Conservation (phyloP, 2,113 vertebrate species). For the Canis aureus region DNA sequence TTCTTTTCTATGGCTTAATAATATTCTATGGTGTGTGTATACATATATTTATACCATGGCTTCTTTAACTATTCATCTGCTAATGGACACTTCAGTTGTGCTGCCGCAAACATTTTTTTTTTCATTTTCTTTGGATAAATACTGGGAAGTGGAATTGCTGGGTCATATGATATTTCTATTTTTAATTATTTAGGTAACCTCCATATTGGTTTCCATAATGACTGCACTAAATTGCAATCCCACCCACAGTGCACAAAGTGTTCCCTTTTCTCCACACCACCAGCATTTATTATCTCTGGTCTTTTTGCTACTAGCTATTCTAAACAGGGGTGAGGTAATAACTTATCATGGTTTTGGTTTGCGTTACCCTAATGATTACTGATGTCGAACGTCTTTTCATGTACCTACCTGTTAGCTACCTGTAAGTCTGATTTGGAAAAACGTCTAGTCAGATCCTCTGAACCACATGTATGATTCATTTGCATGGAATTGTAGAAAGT, state of each 20-base stretch:
- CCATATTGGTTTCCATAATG: neutral
- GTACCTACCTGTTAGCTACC: neutral
- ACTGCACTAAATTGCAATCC: neutral
- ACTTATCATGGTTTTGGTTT: neutral
- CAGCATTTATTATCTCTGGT: neutral
- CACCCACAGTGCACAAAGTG: neutral
- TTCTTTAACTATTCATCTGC: neutral
- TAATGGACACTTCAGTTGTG: neutral
- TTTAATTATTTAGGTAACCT: neutral
- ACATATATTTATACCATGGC: neutral
- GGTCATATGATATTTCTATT: neutral
- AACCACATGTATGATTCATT: neutral
- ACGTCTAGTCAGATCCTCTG: neutral
- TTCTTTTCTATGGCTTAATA: neutral
- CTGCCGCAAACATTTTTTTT: neutral
- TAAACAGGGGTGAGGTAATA: neutral
- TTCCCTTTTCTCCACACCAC: neutral
- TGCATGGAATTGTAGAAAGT: neutral
- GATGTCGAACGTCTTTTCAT: neutral
- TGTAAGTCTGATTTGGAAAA: neutral
- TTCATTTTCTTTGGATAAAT: neutral
- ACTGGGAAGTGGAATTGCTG: neutral
- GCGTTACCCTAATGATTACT: neutral
- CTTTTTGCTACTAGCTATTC: neutral
- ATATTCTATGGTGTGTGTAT: neutral